Percentiles rank a stretch among this genome's conserved stretches.
Evolutionary conservation across 2,113 vertebrate genomes (phyloP).

Genomic region (Hypomesus transpacificus): DNA sequence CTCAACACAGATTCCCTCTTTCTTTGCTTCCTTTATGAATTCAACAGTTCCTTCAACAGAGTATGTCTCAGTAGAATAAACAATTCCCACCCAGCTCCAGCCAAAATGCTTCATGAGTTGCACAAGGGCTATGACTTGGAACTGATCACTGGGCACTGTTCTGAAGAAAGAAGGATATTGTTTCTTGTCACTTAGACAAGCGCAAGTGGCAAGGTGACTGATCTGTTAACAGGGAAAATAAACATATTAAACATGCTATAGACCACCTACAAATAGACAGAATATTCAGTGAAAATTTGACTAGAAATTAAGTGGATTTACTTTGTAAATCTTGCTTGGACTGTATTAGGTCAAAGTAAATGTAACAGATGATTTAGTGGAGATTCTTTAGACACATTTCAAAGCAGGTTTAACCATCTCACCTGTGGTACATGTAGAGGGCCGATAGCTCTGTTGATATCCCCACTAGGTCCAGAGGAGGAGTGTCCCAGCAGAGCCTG

Average conservation of each 20-base stretch:
- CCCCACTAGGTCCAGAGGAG: slow-evolving; percentile 53
- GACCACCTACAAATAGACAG: neutral
- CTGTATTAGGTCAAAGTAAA: too few relatives aligned
- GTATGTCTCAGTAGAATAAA: slow-evolving; percentile 33
- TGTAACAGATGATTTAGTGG: too few relatives aligned
- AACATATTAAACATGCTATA: neutral
- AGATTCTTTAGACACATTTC: too few relatives aligned
- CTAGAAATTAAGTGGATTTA: too few relatives aligned
- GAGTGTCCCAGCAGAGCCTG: slow-evolving; percentile 59
- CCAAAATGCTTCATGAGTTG: slow-evolving; percentile 58
- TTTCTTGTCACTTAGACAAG: slow-evolving; percentile 60
- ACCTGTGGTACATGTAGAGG: slow-evolving; percentile 56
- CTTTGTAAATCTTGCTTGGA: too few relatives aligned
- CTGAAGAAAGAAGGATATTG: slow-evolving; percentile 59
- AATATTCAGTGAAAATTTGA: too few relatives aligned
- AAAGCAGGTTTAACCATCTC: slow-evolving; percentile 1
- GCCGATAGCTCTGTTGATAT: slow-evolving; percentile 51
- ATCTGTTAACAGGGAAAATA: slow-evolving; percentile 46
- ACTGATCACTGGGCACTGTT: slow-evolving; percentile 59
- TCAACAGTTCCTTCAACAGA: slow-evolving; percentile 27
- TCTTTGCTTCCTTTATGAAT: slow-evolving; percentile 38
- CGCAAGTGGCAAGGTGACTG: slow-evolving; percentile 59
- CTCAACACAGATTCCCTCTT: slow-evolving; percentile 56
- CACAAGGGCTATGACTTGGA: slow-evolving; percentile 48
- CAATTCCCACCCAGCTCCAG: slow-evolving; percentile 64